Evolutionary conservation across 37 sponge, comb jelly and placozoan genomes (phyloP).

Genomic region (Spongilla lacustris): DNA sequence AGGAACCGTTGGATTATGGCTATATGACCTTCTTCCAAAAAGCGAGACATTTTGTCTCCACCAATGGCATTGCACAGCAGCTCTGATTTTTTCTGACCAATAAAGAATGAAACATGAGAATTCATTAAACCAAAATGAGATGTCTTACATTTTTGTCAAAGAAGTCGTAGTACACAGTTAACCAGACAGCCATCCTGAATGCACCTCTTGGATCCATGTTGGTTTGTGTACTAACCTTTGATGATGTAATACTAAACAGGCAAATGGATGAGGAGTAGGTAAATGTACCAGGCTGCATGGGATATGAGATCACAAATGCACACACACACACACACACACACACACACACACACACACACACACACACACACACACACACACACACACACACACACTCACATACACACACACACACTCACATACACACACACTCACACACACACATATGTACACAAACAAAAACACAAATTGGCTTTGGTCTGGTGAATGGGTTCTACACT

Average conservation of each 20-base stretch:
- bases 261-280: neutral
- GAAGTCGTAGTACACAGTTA: conserved; percentile 71
- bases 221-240: no score
- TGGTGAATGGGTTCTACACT: no score
- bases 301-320: neutral
- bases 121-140: no score
- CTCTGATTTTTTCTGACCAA: no score
- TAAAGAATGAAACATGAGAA: neutral
- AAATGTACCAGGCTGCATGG: neutral
- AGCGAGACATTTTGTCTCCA: neutral
- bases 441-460: neutral
- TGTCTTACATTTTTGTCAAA: no score
- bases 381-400: no score
- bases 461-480: no score
- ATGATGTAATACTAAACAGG: no score
- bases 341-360: conserved; percentile 32
- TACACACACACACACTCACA: neutral
- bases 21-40: neutral
- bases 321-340: conserved; percentile 16
- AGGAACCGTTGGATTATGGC: neutral
- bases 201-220: no score
- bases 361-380: no score
- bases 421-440: neutral
- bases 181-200: conserved; percentile 76
- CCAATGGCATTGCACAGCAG: neutral